Base-by-base conservation (phyloP, 2,888 invertebrate genomes). In the Agrotis clavis region DNA sequence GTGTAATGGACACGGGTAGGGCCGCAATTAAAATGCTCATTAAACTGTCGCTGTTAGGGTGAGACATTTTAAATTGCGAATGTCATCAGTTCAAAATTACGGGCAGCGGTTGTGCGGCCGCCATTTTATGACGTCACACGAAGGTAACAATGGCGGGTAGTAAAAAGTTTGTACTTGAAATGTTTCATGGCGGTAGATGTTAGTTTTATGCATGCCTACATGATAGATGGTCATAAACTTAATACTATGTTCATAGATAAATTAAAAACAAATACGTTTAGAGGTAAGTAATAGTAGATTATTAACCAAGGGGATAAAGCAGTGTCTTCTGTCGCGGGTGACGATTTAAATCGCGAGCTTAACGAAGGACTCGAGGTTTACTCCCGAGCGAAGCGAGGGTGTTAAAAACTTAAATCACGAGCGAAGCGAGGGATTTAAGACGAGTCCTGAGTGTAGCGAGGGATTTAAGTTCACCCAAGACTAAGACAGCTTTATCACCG, bases 11-110 rank as follows among this genome's bases (percentile, higher is more conserved):
- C 86, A 84, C 86, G 84, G 86, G 83, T 71, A 77, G 87, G 85
- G 86, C 89, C 88, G 87, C 91, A 92, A 93, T 92, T 93, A 93
- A 90, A 89, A 87, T 89, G 88, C 88, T 90, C 90, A 90, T 90
- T 90, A 90, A 87, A 85, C 84, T 86, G 87, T 85, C 84, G 82
- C 83, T 79, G 85, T 81, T 72, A 81, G 79, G 82, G 79, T 80
- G 85, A 86, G 82, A 86, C 86, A 82, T 80, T 84, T 88, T 87
- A 85, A 88, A 88, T 88, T 84, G 84, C 86, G 86, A 87, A 87
- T 89, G 88, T 87, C 88, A 90, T 86, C 87, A 84, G 85, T 84
- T 82, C 77, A 87, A 85, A 84, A 87, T 88, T 88, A 86, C 74
- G 81, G 51, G 76, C 76, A 51, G 75, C 67, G 79, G 73, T 81